These are phyloP conservation scores for Tachuris rubrigastra DNA, from an alignment of 2,113 vertebrate genomes.

Conservation along the genomic window DNA sequence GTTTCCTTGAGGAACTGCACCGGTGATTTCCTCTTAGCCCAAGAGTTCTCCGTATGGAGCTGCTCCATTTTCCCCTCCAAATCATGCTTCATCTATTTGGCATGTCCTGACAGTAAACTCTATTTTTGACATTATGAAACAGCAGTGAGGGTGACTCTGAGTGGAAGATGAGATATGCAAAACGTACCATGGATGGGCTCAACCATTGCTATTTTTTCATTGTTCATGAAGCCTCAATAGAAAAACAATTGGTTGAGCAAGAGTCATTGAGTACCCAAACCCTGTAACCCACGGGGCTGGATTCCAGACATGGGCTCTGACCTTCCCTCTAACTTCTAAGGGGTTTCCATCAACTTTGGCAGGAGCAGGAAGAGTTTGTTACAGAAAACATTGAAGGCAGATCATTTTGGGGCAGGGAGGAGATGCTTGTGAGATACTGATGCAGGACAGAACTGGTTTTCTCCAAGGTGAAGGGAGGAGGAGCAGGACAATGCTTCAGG, in stretches of 20 bases:
- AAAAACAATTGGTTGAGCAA: not conserved
- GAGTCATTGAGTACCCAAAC: accelerated
- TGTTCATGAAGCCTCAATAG: not conserved
- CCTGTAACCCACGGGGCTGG: accelerated
- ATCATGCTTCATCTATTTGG: accelerated
- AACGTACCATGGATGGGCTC: not conserved
- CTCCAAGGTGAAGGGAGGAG: not conserved
- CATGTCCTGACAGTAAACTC: not conserved
- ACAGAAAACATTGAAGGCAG: not conserved
- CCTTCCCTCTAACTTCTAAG: not conserved
- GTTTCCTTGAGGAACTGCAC: not conserved
- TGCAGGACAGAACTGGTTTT: accelerated
- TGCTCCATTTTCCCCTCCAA: not conserved
- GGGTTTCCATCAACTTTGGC: not conserved
- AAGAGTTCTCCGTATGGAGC: not conserved
- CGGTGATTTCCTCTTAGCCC: not conserved
- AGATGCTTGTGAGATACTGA: not conserved
- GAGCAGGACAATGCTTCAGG: accelerated
- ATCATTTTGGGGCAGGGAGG: not conserved
- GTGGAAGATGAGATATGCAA: not conserved
- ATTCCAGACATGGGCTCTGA: not conserved
- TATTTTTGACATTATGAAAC: not conserved
- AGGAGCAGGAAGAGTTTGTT: accelerated
- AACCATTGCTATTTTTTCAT: not conserved
- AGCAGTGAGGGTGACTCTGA: not conserved